Conservation (phyloP, 2,888 invertebrate species). For the Chalcis sispes region DNA sequence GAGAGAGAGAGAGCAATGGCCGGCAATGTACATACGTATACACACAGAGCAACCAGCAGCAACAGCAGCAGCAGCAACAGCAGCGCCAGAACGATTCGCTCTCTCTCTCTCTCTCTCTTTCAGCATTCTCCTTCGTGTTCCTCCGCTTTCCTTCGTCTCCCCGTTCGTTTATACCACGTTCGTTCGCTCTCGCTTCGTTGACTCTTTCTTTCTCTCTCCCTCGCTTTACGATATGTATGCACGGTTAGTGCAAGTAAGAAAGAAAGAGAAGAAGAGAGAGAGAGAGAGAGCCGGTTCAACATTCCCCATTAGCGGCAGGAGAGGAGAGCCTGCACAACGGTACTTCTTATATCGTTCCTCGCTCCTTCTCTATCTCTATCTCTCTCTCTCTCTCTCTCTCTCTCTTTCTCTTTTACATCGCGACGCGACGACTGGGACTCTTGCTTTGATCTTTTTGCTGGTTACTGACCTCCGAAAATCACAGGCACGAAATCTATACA, state of each 20-base stretch:
- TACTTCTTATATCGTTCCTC: slow-evolving; percentile 64
- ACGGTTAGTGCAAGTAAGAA: not conserved
- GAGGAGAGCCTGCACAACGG: slow-evolving; percentile 70
- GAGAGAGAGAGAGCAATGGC: slow-evolving; percentile 65
- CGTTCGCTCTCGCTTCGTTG: slow-evolving; percentile 9
- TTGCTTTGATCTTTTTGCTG: slow-evolving; percentile 62
- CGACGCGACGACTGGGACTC: not conserved
- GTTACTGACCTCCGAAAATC: slow-evolving; percentile 76
- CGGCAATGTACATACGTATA: no score
- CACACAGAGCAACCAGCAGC: no score
- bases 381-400: slow-evolving; percentile 39
- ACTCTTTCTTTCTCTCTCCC: slow-evolving; percentile 15
- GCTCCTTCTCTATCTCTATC: slow-evolving; percentile 25
- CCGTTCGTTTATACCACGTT: no score
- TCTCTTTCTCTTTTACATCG: slow-evolving; percentile 30
- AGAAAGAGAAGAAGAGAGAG: slow-evolving; percentile 13
- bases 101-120: slow-evolving; percentile 4
- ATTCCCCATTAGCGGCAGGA: slow-evolving; percentile 71
- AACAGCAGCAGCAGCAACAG: slow-evolving; percentile 24
- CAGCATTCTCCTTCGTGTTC: slow-evolving; percentile 39
- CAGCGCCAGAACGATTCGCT: slow-evolving; percentile 1
- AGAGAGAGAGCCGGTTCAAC: slow-evolving; percentile 63
- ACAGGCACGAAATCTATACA: not conserved
- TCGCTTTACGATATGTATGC: no score
- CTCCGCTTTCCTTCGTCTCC: slow-evolving; percentile 12